Evolutionary conservation across 2,888 invertebrate species (phyloP), one percentile per base, ranked within the genome.

Genomic region (Beris morrisii): DNA sequence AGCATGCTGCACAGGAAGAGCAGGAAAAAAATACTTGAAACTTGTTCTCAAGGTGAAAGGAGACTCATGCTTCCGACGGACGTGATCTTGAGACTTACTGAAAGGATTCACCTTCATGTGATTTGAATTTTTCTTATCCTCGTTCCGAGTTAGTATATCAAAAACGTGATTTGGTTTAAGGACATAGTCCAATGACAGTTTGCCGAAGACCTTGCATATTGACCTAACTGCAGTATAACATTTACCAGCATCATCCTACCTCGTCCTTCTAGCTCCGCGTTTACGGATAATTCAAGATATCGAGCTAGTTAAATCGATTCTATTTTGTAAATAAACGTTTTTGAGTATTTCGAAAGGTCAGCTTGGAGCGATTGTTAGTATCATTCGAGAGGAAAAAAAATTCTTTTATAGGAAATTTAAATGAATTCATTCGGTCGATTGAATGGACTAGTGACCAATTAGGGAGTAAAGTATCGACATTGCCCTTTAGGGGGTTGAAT

Each of bases 21-120:
- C 30, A 32, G 55, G 43, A 43, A 43, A 43, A 31, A 32, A 43
- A 44, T 56, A 15, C 32, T 15, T 32, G 32, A 11, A 46, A 46
- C 30, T 61, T 15, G 32, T 52, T 31, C 61, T 61, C 50, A 61
- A 61, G 61, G 61, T 61, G 61, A 61, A 61, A 61, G 43, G 61
- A 61, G 50, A 52, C 61, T 59, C 48, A 61, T 32, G 61, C 38
- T 52, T 52, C 46, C 38, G 61, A 52, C 61, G 61, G 61, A 61
- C 61, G 61, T 61, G 61, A 61, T 61, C 52, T 61, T 61, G 50
- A 61, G 52, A 52, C 61, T 61, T 61, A 61, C 61, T 61, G 52
- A 50, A 61, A 61, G 61, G 22, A 61, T 59, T 61, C 52, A 61
- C 38, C 38, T 38, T 50, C 61, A 61, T 61, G 50, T 28, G 50